Percentiles rank a stretch among this genome's conserved stretches.
phyloP scores from a whole-genome alignment of 2,888 invertebrate genomes.

The Drosophila flavopinicola region DNA sequence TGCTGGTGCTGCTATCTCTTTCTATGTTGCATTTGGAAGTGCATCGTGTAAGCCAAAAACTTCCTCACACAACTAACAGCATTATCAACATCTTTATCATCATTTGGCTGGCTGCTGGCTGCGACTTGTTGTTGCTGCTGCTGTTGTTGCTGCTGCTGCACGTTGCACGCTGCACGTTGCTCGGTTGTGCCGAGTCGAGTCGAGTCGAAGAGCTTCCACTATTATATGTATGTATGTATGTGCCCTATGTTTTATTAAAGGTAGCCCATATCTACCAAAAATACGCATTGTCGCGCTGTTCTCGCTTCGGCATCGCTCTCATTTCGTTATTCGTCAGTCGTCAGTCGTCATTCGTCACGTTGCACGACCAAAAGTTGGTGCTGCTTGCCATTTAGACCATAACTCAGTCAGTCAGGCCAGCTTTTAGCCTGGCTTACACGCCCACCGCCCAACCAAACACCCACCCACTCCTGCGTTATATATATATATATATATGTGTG shows the following conservation, averaged over 20 bases:
- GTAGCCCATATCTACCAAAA: slow-evolving; percentile 58
- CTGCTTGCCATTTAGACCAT: slow-evolving; percentile 71
- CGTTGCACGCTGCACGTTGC: slow-evolving; percentile 4
- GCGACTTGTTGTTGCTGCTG: background rate
- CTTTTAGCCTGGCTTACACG: slow-evolving; percentile 16
- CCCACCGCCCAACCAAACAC: background rate
- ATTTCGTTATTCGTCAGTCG: too few species aligned
- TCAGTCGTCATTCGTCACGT: slow-evolving; percentile 6
- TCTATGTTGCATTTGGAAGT: slow-evolving; percentile 19
- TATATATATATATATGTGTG: background rate
- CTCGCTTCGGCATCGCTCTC: slow-evolving; percentile 27
- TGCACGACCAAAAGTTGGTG: slow-evolving; percentile 36
- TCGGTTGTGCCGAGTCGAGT: slow-evolving; percentile 28
- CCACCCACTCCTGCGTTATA: background rate
- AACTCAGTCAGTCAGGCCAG: slow-evolving; percentile 46
- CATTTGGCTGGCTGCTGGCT: slow-evolving; percentile 35
- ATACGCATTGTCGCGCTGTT: slow-evolving; percentile 18
- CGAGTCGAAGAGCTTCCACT: slow-evolving; percentile 56
- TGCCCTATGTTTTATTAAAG: slow-evolving; percentile 62
- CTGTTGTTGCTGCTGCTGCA: slow-evolving; percentile 8
- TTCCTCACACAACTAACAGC: slow-evolving; percentile 12
- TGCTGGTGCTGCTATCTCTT: slow-evolving; percentile 3
- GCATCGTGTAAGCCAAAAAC: slow-evolving; percentile 22
- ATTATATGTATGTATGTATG: slow-evolving; percentile 24
- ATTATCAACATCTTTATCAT: slow-evolving; percentile 23